Conservation (phyloP, 1,140 invertebrate genomes). For the Trigoniulus corallinus region DNA sequence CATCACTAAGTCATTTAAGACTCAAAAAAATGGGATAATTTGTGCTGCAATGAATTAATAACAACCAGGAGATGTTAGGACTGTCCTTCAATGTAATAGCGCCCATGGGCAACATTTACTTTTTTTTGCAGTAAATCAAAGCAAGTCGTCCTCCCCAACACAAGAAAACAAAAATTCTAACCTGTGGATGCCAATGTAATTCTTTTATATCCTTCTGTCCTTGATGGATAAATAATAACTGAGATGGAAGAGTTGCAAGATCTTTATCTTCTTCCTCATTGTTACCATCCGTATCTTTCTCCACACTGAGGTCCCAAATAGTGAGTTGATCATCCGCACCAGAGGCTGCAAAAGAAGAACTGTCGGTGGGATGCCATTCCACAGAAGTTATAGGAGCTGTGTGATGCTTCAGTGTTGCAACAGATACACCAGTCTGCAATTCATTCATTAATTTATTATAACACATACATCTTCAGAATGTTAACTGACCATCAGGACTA, state of each 20-base stretch:
- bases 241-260: conserved; percentile 63
- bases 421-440: conserved; percentile 42
- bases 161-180: too few relatives aligned
- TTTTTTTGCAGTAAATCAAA: too few relatives aligned
- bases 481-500: background rate
- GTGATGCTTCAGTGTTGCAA: conserved; percentile 88
- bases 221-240: conserved; percentile 94
- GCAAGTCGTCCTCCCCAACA: too few relatives aligned
- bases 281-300: conserved; percentile 44
- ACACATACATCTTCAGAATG: background rate
- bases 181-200: conserved; percentile 94
- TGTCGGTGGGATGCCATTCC: conserved; percentile 90
- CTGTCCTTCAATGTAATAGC: too few relatives aligned
- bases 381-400: conserved; percentile 80
- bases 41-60: background rate
- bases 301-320: conserved; percentile 90
- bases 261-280: conserved; percentile 26
- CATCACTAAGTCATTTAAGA: background rate
- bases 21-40: background rate
- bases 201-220: conserved; percentile 97
- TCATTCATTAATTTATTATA: conserved; percentile 3
- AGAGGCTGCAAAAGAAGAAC: conserved; percentile 79
- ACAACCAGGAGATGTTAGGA: background rate
- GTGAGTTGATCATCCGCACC: conserved; percentile 93
- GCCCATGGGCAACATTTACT: too few relatives aligned